These are phyloP conservation scores for Danio rerio DNA, from an alignment of 2,113 vertebrate genomes.

Conservation along the genomic window DNA sequence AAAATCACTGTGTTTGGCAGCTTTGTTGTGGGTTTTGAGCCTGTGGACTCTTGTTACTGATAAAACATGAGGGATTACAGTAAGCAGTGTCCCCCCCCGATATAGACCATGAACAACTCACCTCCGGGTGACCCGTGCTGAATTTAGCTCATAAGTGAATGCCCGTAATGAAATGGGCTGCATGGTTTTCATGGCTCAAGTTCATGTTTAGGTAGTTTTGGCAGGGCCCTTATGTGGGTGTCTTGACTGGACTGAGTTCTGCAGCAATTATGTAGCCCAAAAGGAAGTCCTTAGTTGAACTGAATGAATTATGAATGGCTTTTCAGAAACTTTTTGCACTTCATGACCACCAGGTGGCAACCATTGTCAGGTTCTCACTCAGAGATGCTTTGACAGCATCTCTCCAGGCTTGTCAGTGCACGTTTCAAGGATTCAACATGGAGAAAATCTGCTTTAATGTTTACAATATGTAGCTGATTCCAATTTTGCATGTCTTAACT, in stretches of 20 bases:
- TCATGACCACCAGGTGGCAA: constrained; percentile 11
- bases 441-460: not conserved
- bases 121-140: constrained; percentile 1
- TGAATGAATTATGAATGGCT: not conserved
- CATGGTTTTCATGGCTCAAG: constrained; percentile 39
- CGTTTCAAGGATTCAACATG: not conserved
- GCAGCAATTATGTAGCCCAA: not conserved
- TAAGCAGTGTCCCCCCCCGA: not conserved
- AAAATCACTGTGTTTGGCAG: not conserved
- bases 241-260: not conserved
- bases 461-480: too few species aligned
- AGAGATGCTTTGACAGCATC: not conserved
- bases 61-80: constrained; percentile 21
- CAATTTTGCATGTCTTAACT: too few species aligned
- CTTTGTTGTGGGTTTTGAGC: not conserved
- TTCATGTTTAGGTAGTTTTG: constrained; percentile 37
- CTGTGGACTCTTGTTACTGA: not conserved
- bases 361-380: not conserved
- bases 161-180: not conserved
- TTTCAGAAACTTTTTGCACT: not conserved
- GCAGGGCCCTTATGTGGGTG: not conserved
- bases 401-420: not conserved
- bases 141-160: constrained; percentile 5
- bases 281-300: constrained; percentile 16
- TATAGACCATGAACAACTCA: constrained; percentile 14